Base-by-base conservation (phyloP, 2,888 invertebrate genomes). In the Parapristionchus giblindavisi region DNA sequence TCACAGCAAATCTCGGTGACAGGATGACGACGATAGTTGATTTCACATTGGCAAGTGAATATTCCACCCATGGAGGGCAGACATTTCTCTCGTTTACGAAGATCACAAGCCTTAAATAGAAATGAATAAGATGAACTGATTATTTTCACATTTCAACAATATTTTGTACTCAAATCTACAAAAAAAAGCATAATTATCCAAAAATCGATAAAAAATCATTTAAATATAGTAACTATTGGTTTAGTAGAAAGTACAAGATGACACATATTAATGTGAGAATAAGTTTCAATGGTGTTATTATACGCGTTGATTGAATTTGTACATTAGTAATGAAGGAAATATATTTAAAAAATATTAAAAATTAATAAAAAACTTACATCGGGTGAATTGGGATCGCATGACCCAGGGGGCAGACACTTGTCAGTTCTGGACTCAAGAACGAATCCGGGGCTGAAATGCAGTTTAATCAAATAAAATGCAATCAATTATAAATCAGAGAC, bases 1-100 rank as follows among this genome's bases (percentile, higher is more conserved):
- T 78, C 40, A 84, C 81, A 77, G 77, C 84, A 84, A 51, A 84
- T 80, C 60, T 79, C 82, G 54, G 86, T 86, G 75, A 84, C 84
- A 4, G 81, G 80, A 72, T 86, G 83, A 71, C 86, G 63, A 48
- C 73, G 77, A 73, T 78, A 80, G 70, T 80, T 77, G 70, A 81
- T 65, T 51, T 81, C 81, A 66, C 86, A 86, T 75, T 84, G 84
- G 76, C 86, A 86, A 17, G 81, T 82, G 79, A 81, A 81, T 29
- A 76, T 77, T 29, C 84, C 74, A 21, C 79, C 80, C 17, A 66
- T 17, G 32, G 72, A 71, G 17, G 74, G 78, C 40, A 80, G 75
- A 60, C 83, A 83, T 40, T 70, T 70, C 70, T 70, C 70, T 36
- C 54, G n/a, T 38, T 70, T 70, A 14, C 52, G 52, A 24, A 54